Percentiles rank a stretch among this genome's conserved stretches.
phyloP scores from a whole-genome alignment of 2,888 invertebrate species.

The Drosophila borealis region DNA sequence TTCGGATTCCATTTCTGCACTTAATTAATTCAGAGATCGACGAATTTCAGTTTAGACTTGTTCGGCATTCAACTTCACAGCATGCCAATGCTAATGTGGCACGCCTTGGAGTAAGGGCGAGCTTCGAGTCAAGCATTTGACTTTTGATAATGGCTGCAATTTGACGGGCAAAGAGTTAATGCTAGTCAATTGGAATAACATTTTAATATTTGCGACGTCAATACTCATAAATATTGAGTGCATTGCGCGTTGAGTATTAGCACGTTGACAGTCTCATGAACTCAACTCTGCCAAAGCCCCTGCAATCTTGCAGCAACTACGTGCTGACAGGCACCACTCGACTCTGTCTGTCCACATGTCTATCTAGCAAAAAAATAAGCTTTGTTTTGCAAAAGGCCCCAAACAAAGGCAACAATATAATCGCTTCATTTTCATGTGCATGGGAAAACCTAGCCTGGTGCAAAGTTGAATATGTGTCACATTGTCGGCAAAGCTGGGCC shows the following conservation, averaged over 20 bases:
- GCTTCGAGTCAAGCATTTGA: constrained; percentile 26
- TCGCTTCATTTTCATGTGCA: not conserved
- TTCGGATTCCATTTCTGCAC: constrained; percentile 53
- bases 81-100: constrained; percentile 42
- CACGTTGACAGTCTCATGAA: constrained; percentile 58
- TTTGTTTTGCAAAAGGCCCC: constrained; percentile 19
- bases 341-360: constrained; percentile 1
- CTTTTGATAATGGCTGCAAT: constrained; percentile 55
- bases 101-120: constrained; percentile 42
- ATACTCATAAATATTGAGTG: constrained; percentile 32
- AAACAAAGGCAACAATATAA: constrained; percentile 16
- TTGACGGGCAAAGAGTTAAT: constrained; percentile 49
- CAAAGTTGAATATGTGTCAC: constrained; percentile 55
- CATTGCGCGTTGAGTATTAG: constrained; percentile 42
- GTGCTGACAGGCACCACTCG: constrained; percentile 53
- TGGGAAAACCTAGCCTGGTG: constrained; percentile 32
- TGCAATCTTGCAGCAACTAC: constrained; percentile 39
- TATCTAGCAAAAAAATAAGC: constrained; percentile 3
- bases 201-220: constrained; percentile 21
- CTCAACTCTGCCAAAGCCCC: constrained; percentile 18
- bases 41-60: constrained; percentile 20
- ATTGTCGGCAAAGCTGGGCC: constrained; percentile 18
- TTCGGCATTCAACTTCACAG: constrained; percentile 56
- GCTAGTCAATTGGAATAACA: constrained; percentile 36
- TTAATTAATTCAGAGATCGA: constrained; percentile 61